Percentiles rank a stretch among this genome's conserved stretches.
phyloP scores from a whole-genome alignment of 2,113 vertebrate genomes.

The Acanthochromis polyacanthus region DNA sequence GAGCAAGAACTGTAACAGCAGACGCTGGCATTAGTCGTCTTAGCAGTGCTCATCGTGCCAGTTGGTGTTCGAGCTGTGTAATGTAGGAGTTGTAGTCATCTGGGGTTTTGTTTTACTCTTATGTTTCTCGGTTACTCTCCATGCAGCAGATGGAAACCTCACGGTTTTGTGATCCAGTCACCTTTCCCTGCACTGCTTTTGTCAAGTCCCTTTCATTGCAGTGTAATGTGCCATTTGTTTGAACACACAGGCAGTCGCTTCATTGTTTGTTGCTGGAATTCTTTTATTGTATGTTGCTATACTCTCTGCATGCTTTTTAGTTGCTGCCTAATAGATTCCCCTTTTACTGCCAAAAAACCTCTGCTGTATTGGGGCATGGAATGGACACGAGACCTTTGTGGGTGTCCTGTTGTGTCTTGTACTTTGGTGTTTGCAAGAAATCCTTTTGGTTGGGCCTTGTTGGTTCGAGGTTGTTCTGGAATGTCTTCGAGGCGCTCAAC shows the following conservation, averaged over 20 bases:
- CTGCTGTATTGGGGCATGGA: no score
- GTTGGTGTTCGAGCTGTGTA: not conserved
- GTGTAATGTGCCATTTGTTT: slow-evolving; percentile 12
- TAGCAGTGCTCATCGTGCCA: not conserved
- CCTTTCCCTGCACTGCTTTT: not conserved
- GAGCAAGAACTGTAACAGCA: not conserved
- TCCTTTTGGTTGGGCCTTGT: no score
- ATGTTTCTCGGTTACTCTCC: not conserved
- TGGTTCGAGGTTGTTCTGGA: no score
- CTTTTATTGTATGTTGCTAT: not conserved
- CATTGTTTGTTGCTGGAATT: not conserved
- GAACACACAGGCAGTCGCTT: not conserved
- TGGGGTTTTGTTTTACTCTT: slow-evolving; percentile 3
- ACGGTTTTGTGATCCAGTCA: slow-evolving; percentile 21
- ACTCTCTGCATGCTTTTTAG: not conserved
- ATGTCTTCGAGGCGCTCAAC: no score
- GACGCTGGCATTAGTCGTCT: not conserved
- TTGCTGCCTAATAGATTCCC: not conserved
- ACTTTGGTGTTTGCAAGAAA: no score
- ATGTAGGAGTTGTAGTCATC: not conserved
- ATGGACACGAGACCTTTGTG: no score
- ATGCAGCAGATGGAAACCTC: slow-evolving; percentile 8
- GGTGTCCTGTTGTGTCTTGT: no score
- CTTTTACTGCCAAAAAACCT: no score
- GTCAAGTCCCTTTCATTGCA: not conserved